A percentile compares a stretch with the other conserved stretches of the same genome.
These are phyloP conservation scores for Hyla sarda DNA, from an alignment of 2,113 vertebrate species.

Conservation along the genomic window DNA sequence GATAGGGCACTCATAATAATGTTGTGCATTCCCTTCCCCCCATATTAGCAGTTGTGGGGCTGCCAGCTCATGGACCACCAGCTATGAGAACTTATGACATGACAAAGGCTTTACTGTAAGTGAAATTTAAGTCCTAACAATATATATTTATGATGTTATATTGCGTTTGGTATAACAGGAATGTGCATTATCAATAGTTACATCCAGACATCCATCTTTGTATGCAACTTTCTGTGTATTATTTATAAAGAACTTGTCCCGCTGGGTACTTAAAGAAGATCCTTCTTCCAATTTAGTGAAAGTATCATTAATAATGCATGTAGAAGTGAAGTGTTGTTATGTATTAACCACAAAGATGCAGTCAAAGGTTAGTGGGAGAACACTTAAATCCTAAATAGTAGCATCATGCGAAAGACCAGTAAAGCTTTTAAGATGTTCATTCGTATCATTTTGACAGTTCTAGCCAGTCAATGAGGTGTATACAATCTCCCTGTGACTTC, in stretches of 20 bases:
- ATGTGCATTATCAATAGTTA: neutral
- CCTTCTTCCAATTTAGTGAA: conserved; percentile 12
- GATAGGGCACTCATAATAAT: too few species aligned
- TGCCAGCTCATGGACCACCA: too few species aligned
- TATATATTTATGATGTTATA: neutral
- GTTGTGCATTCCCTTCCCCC: too few species aligned
- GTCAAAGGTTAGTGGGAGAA: too few species aligned
- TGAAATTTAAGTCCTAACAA: neutral
- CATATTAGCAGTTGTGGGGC: too few species aligned
- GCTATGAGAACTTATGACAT: too few species aligned
- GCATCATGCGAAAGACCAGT: neutral
- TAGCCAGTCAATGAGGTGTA: neutral
- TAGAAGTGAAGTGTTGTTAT: neutral
- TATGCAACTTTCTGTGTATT: neutral
- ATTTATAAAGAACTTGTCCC: conserved; percentile 21
- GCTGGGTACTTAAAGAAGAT: neutral
- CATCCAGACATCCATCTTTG: conserved; percentile 1
- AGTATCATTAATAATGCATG: conserved; percentile 29
- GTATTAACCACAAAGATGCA: conserved; percentile 1
- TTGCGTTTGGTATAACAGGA: neutral
- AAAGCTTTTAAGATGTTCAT: conserved; percentile 2
- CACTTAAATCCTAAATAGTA: neutral
- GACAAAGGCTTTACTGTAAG: too few species aligned
- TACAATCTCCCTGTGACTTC: neutral
- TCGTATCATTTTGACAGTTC: neutral